These are phyloP conservation scores for human DNA, from an alignment of 2,113 vertebrate species.

Conservation along the genomic window DNA sequence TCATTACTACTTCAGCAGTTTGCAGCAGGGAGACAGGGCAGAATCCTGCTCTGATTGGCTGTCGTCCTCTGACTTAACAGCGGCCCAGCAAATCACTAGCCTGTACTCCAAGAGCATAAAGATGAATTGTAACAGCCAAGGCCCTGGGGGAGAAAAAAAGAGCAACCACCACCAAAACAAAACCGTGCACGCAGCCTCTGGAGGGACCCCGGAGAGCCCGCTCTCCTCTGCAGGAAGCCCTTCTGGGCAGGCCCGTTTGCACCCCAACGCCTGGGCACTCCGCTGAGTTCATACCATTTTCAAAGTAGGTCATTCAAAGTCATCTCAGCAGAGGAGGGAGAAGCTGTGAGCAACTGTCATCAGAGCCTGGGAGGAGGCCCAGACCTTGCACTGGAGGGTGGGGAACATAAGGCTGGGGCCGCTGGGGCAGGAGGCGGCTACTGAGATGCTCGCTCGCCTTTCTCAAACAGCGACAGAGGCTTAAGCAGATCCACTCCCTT, in stretches of 20 bases:
- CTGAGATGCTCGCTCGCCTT: constrained; percentile 53
- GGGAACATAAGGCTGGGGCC: not conserved
- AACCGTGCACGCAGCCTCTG: constrained; percentile 63
- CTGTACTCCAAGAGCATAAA: constrained; percentile 77
- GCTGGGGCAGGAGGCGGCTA: not conserved
- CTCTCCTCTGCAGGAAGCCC: constrained; percentile 67
- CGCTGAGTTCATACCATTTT: constrained; percentile 84
- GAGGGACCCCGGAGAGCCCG: constrained; percentile 58
- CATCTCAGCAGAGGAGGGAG: constrained; percentile 79
- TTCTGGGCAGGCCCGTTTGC: constrained; percentile 74
- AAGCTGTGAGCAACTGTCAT: constrained; percentile 72
- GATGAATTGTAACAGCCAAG: constrained; percentile 79
- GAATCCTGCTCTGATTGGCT: constrained; percentile 84
- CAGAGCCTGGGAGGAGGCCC: constrained; percentile 69
- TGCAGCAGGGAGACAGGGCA: constrained; percentile 80
- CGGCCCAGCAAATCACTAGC: constrained; percentile 84
- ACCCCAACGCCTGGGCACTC: constrained; percentile 75
- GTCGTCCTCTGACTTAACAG: constrained; percentile 77
- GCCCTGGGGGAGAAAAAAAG: constrained; percentile 25
- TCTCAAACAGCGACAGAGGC: constrained; percentile 69
- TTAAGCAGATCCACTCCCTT: constrained; percentile 40
- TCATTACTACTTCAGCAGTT: constrained; percentile 89
- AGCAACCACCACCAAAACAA: not conserved
- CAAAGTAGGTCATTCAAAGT: constrained; percentile 87
- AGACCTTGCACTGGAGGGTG: constrained; percentile 48